Evolutionary conservation across 1,140 invertebrate species (phyloP), one percentile per base, ranked within the genome.

Genomic region (Cyclargus thomasi): DNA sequence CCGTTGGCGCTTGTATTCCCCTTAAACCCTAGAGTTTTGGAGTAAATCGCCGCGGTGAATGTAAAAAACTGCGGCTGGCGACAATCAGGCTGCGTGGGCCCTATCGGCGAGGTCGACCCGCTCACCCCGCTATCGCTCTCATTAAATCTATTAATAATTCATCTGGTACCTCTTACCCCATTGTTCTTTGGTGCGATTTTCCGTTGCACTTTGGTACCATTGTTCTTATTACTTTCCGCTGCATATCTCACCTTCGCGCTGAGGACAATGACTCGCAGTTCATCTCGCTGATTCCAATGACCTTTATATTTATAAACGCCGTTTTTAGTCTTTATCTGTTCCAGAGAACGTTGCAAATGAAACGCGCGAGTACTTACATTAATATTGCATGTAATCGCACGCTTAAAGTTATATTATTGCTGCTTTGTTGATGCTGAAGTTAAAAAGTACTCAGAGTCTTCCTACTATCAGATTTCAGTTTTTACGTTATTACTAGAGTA

Each of bases 41-140:
- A 69, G 67, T 67, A 75, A 47, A 71, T 74, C 72, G 67, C 21
- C 55, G 68, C 68, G 57, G 67, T 68, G 74, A 74, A 75, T 76
- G 77, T 80, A 78, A 81, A 84, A 59, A 74, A 83, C 80, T 55
- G 68, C 75, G 73, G 77, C 74, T 81, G 86, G 86, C 86, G 85
- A 89, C 85, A 89, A 84, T 83, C 84, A 79, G 87, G 83, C 87
- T 90, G 85, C 87, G 85, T 87, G 85, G 87, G 87, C 85, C 78
- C 81, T 86, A 90, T 90, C 82, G 74, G 72, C 69, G 87, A 88
- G 85, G 85, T 88, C 87, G 80, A 79, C 64, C 78, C 83, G 82
- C 80, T 89, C 86, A 86, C 84, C 86, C 86, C 80, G 79, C 82
- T 88, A 89, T 89, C 86, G 74, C 78, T 74, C 72, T 82, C 81